Conservation (phyloP, 1,140 invertebrate genomes). For the Camponotus pennsylvanicus region DNA sequence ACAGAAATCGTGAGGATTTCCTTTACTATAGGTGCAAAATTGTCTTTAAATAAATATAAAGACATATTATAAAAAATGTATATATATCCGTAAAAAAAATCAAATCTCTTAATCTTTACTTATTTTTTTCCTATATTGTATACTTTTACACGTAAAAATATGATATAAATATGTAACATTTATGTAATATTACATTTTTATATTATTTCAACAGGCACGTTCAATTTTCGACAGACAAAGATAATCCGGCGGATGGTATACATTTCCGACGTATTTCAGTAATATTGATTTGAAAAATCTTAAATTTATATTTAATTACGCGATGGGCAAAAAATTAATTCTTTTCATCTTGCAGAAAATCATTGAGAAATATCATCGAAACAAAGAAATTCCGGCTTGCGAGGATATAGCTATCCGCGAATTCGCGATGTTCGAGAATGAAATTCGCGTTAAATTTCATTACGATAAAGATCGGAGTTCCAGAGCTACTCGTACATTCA, state of each 20-base stretch:
- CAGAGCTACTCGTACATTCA: constrained; percentile 88
- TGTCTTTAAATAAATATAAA: not conserved
- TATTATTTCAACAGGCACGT: constrained; percentile 63
- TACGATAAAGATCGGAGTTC: constrained; percentile 90
- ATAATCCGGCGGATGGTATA: constrained; percentile 30
- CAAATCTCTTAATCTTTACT: not conserved
- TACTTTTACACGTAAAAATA: not conserved
- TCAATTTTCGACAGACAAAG: constrained; percentile 65
- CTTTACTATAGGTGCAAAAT: constrained; percentile 85
- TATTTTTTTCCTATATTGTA: not conserved
- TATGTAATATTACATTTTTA: not conserved
- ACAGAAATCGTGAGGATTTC: constrained; percentile 88
- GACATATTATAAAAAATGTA: not conserved
- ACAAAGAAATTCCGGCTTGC: constrained; percentile 85
- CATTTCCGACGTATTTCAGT: constrained; percentile 73
- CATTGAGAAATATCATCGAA: constrained; percentile 88
- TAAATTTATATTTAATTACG: not conserved
- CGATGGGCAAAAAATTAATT: not conserved
- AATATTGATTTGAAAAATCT: constrained; percentile 24
- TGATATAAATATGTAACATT: not conserved
- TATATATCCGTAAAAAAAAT: not conserved
- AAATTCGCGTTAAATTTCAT: constrained; percentile 90
- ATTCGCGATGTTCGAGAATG: constrained; percentile 88
- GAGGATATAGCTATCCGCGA: constrained; percentile 89
- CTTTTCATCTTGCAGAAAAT: constrained; percentile 85